These are phyloP conservation scores for Drosophila pectinifera DNA, from an alignment of 1,140 invertebrate species.

Conservation along the genomic window DNA sequence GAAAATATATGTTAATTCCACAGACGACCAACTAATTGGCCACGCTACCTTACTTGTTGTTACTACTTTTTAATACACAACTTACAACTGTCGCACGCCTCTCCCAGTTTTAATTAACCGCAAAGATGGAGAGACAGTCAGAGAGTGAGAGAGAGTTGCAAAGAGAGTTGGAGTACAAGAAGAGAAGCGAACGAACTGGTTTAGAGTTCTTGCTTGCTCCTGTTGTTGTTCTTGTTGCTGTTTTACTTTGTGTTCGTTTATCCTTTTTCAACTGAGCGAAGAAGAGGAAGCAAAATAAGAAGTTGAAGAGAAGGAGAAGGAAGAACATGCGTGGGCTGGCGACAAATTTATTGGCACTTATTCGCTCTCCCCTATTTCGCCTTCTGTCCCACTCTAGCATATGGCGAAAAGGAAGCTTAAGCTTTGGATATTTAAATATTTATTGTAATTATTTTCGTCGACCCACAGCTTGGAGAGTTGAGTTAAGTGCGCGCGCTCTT, in stretches of 20 bases:
- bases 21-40: slow-evolving; percentile 65
- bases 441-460: slow-evolving; percentile 54
- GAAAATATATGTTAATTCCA: slow-evolving; percentile 51
- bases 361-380: slow-evolving; percentile 13
- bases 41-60: slow-evolving; percentile 51
- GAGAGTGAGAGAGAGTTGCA: slow-evolving; percentile 18
- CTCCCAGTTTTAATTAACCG: slow-evolving; percentile 51
- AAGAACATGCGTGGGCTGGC: slow-evolving; percentile 48
- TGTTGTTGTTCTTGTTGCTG: slow-evolving; percentile 31
- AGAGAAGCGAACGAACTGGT: slow-evolving; percentile 39
- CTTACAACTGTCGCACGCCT: slow-evolving; percentile 52
- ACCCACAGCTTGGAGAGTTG: slow-evolving; percentile 29
- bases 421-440: slow-evolving; percentile 55
- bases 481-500: slow-evolving; percentile 32
- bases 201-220: slow-evolving; percentile 41
- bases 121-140: slow-evolving; percentile 10
- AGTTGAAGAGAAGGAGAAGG: slow-evolving; percentile 3
- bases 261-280: slow-evolving; percentile 31
- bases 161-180: slow-evolving; percentile 35
- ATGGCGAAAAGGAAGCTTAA: slow-evolving; percentile 31
- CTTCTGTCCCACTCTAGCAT: slow-evolving; percentile 6
- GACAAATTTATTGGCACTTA: slow-evolving; percentile 63
- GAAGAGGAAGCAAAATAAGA: slow-evolving; percentile 9
- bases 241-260: slow-evolving; percentile 50
- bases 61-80: slow-evolving; percentile 61